Base-by-base conservation (phyloP, 2,888 invertebrate genomes). In the Drosophila mercatorum region DNA sequence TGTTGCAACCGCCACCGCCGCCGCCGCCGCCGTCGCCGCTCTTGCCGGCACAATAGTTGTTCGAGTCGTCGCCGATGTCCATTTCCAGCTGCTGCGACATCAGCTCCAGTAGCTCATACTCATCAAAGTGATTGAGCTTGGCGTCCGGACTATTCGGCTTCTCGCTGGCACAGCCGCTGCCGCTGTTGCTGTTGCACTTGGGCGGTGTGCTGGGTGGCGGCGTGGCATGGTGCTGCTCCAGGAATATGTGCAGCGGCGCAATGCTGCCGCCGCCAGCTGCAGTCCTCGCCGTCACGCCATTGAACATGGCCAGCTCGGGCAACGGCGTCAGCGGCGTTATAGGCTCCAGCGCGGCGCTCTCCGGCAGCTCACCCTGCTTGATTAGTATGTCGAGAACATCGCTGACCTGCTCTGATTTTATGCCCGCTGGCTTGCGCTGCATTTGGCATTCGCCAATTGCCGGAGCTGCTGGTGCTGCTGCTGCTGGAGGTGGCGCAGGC, bases 331-430 rank as follows among this genome's bases (percentile, higher is more conserved):
- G 93, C 36, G 95, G 94, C 34, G 95, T 94, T 72, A 94, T 92
- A 2, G 92, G 91, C 52, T 92, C 92, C 55, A 92, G 69, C 7
- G 90, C 97, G 83, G 97, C 83, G 43, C 83, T 97, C 10, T 97
- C 96, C 1, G 98, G 97, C 66, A 98, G 93, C 91, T 98, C 98
- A 12, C 98, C 98, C 91, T 97, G 97, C 90, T 98, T 96, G 51
- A 98, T 98, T 14, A 98, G 94, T 80, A 98, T 98, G 91, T 98
- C 98, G 62, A 98, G 93, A 1, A 98, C 98, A 92, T 98, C 98
- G 49, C 91, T 92, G 34, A 93, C 88, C 69, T 93, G 93, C 84
- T 93, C 91, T 88, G 92, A 92, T 68, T 93, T 93, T 1, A 93
- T 80, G 63, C 72, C 78, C 6, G 70, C 34, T 0, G 79, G 68